Conservation (phyloP, 2,888 invertebrate species). For the Schrankia costaestrigalis region DNA sequence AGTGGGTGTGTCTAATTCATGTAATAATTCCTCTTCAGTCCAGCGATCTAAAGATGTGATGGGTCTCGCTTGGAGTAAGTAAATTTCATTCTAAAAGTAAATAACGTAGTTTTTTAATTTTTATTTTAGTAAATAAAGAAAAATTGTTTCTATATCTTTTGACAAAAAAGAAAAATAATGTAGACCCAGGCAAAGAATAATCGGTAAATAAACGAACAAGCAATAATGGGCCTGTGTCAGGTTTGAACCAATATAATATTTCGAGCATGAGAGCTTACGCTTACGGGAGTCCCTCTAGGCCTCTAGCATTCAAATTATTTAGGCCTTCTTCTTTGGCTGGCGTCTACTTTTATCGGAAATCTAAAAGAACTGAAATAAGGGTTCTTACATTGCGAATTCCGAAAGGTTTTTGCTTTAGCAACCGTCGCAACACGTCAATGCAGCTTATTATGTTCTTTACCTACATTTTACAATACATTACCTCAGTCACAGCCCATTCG, state of each 20-base stretch:
- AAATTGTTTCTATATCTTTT: too few relatives aligned
- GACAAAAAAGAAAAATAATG: too few relatives aligned
- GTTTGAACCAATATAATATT: too few relatives aligned
- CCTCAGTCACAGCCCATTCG: conserved; percentile 87
- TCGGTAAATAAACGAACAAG: not conserved
- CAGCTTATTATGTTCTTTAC: not conserved
- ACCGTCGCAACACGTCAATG: too few relatives aligned
- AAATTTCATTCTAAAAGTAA: conserved; percentile 77
- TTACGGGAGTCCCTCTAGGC: too few relatives aligned
- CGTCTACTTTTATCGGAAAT: too few relatives aligned
- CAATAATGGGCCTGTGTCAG: not conserved
- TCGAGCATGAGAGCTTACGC: too few relatives aligned
- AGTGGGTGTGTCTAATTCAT: conserved; percentile 87
- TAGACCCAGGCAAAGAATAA: not conserved
- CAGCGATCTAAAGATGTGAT: conserved; percentile 87
- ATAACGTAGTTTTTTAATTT: not conserved
- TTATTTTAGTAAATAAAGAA: not conserved
- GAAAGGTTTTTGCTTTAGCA: too few relatives aligned
- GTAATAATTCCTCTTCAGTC: conserved; percentile 88
- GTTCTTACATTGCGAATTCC: too few relatives aligned
- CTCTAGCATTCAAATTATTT: too few relatives aligned
- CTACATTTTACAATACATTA: conserved; percentile 32
- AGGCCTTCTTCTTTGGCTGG: too few relatives aligned
- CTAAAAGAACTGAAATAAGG: too few relatives aligned
- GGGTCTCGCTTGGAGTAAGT: conserved; percentile 88